These are phyloP conservation scores for Pollenia labialis DNA, from an alignment of 2,888 invertebrate genomes.

Conservation along the genomic window DNA sequence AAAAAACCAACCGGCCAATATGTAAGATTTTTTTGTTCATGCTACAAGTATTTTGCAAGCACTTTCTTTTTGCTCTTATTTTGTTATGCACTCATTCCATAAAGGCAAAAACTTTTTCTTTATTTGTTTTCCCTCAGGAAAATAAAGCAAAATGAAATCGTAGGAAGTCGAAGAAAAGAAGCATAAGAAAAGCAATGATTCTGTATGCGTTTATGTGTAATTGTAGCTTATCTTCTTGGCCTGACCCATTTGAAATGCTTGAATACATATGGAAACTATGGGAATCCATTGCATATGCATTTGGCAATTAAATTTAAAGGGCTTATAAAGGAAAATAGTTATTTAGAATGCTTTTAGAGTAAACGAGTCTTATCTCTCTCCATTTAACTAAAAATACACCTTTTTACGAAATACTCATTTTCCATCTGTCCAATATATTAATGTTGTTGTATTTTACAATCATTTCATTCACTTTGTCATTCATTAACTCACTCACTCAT, in stretches of 20 bases:
- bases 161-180: conserved; percentile 7
- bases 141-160: conserved; percentile 18
- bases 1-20: background rate
- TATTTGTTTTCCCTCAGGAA: conserved; percentile 34
- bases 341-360: background rate
- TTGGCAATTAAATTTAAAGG: conserved; percentile 36
- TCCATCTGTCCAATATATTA: background rate
- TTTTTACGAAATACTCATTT: background rate
- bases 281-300: background rate
- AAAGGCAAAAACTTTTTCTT: conserved; percentile 24
- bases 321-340: background rate
- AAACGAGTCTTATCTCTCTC: background rate
- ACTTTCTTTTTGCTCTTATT: conserved; percentile 13
- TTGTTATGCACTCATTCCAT: background rate
- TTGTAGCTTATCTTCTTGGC: conserved; percentile 66
- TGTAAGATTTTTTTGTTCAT: conserved; percentile 2
- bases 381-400: background rate
- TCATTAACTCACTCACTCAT: conserved; percentile 2
- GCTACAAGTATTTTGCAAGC: background rate
- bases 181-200: background rate
- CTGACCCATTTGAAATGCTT: conserved; percentile 67
- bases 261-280: conserved; percentile 42
- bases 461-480: conserved; percentile 46
- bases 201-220: conserved; percentile 44
- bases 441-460: conserved; percentile 19